Conservation (phyloP, 2,888 invertebrate species). For the Azorinus chamasolen region DNA sequence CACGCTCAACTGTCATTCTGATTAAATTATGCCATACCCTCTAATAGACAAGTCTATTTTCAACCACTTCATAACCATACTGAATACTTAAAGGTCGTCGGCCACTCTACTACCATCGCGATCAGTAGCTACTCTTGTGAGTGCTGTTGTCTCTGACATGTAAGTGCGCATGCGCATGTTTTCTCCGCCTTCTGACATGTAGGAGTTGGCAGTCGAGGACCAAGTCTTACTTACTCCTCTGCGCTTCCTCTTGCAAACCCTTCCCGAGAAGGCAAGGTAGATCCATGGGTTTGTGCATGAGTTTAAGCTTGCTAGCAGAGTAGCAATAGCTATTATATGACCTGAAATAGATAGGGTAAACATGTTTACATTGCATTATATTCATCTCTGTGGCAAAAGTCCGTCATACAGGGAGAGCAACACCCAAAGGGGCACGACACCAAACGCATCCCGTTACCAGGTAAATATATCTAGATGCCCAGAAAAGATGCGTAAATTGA, state of each 20-base stretch:
- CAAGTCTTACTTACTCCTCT: conserved; percentile 37
- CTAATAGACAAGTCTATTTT: no score
- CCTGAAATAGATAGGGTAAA: conserved; percentile 66
- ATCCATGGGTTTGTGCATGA: conserved; percentile 90
- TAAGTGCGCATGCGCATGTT: conserved; percentile 46
- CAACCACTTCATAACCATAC: no score
- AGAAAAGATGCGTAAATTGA: no score
- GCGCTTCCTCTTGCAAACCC: conserved; percentile 34
- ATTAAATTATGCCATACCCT: no score
- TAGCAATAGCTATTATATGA: conserved; percentile 69
- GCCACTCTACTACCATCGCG: neutral
- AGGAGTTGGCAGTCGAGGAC: conserved; percentile 50
- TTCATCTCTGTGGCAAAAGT: no score
- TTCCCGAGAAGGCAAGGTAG: conserved; percentile 86
- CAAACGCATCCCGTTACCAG: no score
- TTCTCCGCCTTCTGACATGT: conserved; percentile 39
- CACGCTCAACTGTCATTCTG: no score
- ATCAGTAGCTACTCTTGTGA: conserved; percentile 7
- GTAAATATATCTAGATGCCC: no score
- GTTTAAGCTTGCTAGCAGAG: conserved; percentile 88
- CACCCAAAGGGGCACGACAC: no score
- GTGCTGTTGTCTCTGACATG: conserved; percentile 22
- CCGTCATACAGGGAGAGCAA: no score
- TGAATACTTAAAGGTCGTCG: no score
- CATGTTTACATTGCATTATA: no score